phyloP scores from a whole-genome alignment of 1,140 invertebrate genomes.

The Cotesia glomerata region DNA sequence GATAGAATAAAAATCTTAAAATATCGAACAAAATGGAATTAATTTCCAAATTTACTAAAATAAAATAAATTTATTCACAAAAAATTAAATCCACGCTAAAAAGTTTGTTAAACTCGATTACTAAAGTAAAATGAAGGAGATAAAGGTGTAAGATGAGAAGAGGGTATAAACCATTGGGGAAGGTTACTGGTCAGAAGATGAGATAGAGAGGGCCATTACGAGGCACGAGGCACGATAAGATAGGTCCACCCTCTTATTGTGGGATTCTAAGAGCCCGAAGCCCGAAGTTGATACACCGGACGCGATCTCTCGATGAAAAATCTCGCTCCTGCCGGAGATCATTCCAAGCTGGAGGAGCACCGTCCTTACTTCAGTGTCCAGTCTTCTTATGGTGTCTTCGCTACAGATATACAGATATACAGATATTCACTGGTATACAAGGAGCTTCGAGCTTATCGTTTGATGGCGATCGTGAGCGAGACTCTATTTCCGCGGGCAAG shows the following conservation, averaged over 20 bases:
- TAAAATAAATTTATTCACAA: too few relatives aligned
- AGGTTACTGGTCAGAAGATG: conserved; percentile 51
- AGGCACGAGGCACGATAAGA: conserved; percentile 59
- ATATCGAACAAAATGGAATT: too few relatives aligned
- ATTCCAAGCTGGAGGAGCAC: conserved; percentile 17
- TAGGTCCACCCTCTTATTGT: conserved; percentile 52
- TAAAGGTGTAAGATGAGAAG: not conserved
- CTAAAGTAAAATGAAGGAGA: not conserved
- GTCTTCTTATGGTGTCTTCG: conserved; percentile 1
- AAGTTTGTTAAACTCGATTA: not conserved
- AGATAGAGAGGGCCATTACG: conserved; percentile 63
- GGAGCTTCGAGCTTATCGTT: conserved; percentile 55
- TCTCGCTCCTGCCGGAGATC: conserved; percentile 41
- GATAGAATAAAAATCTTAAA: too few relatives aligned
- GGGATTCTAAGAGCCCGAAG: conserved; percentile 9
- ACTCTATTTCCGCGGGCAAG: conserved; percentile 62
- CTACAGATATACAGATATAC: not conserved
- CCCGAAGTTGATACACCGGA: conserved; percentile 56
- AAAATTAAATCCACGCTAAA: too few relatives aligned
- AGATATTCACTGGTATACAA: not conserved
- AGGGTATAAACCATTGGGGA: conserved; percentile 20
- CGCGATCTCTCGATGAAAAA: conserved; percentile 60
- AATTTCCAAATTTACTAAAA: too few relatives aligned
- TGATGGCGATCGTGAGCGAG: conserved; percentile 58
- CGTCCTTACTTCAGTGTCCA: conserved; percentile 15